These are phyloP conservation scores for Noctua comes DNA, from an alignment of 2,888 invertebrate species.

Conservation along the genomic window DNA sequence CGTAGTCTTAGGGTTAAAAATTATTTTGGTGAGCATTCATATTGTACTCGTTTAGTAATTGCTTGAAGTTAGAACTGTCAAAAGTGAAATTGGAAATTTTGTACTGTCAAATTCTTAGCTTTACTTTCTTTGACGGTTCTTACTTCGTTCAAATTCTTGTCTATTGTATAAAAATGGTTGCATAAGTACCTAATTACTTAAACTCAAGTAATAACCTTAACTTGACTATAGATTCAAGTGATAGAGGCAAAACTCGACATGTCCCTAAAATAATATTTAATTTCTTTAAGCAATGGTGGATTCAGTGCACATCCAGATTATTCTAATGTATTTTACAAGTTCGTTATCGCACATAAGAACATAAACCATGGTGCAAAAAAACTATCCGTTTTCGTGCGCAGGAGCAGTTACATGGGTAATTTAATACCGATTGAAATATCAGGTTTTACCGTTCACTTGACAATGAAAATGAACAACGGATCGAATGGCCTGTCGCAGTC, in stretches of 20 bases:
- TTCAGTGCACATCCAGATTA: neutral
- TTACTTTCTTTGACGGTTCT: too few relatives aligned
- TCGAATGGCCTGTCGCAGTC: conserved; percentile 26
- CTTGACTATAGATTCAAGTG: too few relatives aligned
- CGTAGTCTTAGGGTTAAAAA: too few relatives aligned
- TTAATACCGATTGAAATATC: conserved; percentile 42
- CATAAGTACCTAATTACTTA: too few relatives aligned
- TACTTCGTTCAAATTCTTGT: too few relatives aligned
- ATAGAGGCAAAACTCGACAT: neutral
- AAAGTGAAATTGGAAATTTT: too few relatives aligned
- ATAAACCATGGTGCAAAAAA: neutral
- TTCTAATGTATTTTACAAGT: neutral
- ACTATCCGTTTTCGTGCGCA: neutral
- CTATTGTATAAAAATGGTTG: neutral
- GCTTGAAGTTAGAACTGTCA: too few relatives aligned
- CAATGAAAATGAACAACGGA: conserved; percentile 68
- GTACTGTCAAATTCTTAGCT: too few relatives aligned
- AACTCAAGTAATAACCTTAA: too few relatives aligned
- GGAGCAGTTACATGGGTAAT: conserved; percentile 21
- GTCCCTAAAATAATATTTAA: too few relatives aligned
- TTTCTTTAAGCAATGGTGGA: neutral
- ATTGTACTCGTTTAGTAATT: too few relatives aligned
- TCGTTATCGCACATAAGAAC: neutral
- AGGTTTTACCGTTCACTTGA: conserved; percentile 68
- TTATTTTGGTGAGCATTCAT: too few relatives aligned